Evolutionary conservation across 2,797 vertebrate genomes (phyloP).

Genomic region (Eulemur coronatus): DNA sequence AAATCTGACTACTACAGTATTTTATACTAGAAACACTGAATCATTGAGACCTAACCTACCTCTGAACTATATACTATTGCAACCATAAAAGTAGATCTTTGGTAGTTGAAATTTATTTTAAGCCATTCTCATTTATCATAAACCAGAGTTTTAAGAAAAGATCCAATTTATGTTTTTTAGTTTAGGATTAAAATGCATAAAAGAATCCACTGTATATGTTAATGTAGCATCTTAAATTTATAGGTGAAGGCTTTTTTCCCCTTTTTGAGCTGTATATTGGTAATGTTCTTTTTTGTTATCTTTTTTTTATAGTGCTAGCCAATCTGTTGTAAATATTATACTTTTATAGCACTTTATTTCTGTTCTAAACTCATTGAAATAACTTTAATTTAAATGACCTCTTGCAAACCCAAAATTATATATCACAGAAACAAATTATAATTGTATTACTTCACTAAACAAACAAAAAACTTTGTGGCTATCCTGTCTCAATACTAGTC

Average conservation of each 20-base stretch:
- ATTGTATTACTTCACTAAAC: conserved; percentile 11
- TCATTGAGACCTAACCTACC: neutral
- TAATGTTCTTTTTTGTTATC: neutral
- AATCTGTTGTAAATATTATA: conserved; percentile 41
- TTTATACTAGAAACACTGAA: conserved; percentile 6
- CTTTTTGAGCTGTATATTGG: neutral
- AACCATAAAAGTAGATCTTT: conserved; percentile 12
- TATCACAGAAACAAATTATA: neutral
- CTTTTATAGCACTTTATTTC: conserved; percentile 40
- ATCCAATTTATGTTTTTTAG: neutral
- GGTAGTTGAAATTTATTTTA: conserved; percentile 44
- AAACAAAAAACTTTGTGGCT: neutral
- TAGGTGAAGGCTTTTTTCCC: neutral
- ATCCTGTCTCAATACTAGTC: neutral
- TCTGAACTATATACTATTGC: neutral
- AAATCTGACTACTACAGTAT: neutral
- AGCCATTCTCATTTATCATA: conserved; percentile 7
- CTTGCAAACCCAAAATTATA: conserved; percentile 19
- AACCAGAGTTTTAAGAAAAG: neutral
- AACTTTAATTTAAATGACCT: conserved; percentile 32
- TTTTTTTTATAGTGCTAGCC: conserved; percentile 10
- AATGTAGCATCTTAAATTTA: neutral
- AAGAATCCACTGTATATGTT: neutral
- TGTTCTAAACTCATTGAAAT: conserved; percentile 9
- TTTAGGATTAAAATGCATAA: conserved; percentile 47